A percentile compares a stretch with the other conserved stretches of the same genome.
Conservation (phyloP, 2,888 invertebrate genomes). For the Caenorhabditis imperialis region DNA sequence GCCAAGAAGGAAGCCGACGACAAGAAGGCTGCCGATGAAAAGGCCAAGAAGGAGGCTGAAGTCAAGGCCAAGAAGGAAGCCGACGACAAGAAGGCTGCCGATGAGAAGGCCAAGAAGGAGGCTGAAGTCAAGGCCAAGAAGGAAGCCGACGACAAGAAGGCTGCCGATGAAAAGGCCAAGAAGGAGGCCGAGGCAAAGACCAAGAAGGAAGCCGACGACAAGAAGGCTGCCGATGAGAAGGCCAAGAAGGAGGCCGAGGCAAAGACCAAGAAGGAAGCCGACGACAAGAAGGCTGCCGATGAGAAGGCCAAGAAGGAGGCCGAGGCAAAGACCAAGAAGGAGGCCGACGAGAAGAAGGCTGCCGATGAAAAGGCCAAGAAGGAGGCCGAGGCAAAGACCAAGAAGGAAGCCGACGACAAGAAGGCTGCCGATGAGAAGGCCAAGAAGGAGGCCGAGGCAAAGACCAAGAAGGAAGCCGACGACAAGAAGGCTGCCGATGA, state of each 20-base stretch:
- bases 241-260: conserved; percentile 2
- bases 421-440: conserved; percentile 7
- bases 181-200: conserved; percentile 9
- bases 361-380: conserved; percentile 6
- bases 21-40: conserved; percentile 5
- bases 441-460: conserved; percentile 3
- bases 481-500: neutral
- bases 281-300: conserved; percentile 13
- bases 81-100: conserved; percentile 2
- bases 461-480: conserved; percentile 13
- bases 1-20: conserved; percentile 17
- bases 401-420: conserved; percentile 19
- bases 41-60: conserved; percentile 4
- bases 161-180: conserved; percentile 3
- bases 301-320: conserved; percentile 6
- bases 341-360: conserved; percentile 16
- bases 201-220: conserved; percentile 7
- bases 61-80: conserved; percentile 9
- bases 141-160: conserved; percentile 20
- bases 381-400: conserved; percentile 6
- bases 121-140: conserved; percentile 8
- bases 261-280: conserved; percentile 10
- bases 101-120: conserved; percentile 8
- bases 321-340: conserved; percentile 9
- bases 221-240: conserved; percentile 4